phyloP scores from a whole-genome alignment of 2,888 invertebrate species.

The Drosophila nigritarsus region DNA sequence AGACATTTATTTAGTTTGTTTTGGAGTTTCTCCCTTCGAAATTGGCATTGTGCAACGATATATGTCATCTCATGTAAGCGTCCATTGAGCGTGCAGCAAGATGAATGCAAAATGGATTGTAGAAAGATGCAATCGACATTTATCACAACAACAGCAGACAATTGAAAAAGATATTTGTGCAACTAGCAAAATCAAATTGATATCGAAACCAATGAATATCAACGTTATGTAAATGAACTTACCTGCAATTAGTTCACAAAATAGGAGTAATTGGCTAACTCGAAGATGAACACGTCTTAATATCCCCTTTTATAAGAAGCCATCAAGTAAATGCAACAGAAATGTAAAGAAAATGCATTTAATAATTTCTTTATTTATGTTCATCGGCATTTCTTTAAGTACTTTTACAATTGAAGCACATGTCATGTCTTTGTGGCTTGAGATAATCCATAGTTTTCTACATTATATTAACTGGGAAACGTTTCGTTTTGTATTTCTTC shows the following conservation, averaged over 20 bases:
- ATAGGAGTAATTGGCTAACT: neutral
- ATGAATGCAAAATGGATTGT: conserved; percentile 26
- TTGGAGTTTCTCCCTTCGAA: conserved; percentile 51
- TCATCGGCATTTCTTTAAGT: conserved; percentile 30
- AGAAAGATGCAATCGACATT: conserved; percentile 33
- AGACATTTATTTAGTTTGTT: conserved; percentile 74
- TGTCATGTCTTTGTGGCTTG: conserved; percentile 10
- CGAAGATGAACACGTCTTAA: neutral
- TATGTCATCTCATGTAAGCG: neutral
- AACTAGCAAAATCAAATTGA: neutral
- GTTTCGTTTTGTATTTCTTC: conserved; percentile 27
- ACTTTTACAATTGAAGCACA: conserved; percentile 35
- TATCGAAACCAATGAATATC: neutral
- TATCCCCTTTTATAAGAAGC: neutral
- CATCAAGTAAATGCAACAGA: neutral
- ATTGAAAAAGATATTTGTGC: neutral
- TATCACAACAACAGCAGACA: conserved; percentile 13
- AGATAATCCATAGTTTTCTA: conserved; percentile 32
- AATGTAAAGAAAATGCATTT: neutral
- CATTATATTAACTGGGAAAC: conserved; percentile 35
- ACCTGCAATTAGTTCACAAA: neutral
- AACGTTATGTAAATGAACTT: neutral
- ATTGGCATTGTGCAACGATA: conserved; percentile 36
- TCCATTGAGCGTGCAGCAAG: conserved; percentile 6
- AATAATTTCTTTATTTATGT: conserved; percentile 13